These are phyloP conservation scores for Myopa testacea DNA, from an alignment of 2,888 invertebrate genomes.

Conservation along the genomic window DNA sequence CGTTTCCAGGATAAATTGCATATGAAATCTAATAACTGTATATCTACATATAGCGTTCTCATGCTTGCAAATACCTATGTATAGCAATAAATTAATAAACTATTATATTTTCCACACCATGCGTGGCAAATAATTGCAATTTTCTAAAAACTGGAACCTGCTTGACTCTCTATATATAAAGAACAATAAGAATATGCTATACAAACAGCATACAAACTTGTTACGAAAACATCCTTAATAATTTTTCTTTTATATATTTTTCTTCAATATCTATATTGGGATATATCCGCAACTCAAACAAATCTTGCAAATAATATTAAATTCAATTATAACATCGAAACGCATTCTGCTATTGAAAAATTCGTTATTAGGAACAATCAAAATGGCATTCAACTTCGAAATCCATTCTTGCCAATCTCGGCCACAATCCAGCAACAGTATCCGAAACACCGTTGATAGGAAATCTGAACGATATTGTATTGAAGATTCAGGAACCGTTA, in stretches of 20 bases:
- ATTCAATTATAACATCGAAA: slow-evolving; percentile 18
- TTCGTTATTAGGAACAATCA: slow-evolving; percentile 60
- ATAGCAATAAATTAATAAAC: background rate
- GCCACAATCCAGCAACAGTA: slow-evolving; percentile 57
- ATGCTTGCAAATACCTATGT: background rate
- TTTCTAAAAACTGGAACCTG: background rate
- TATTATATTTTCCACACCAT: background rate
- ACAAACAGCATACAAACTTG: background rate
- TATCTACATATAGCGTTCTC: background rate
- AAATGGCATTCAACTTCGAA: slow-evolving; percentile 64
- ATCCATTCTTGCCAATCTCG: slow-evolving; percentile 59
- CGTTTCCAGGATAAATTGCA: no score
- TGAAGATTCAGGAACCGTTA: slow-evolving; percentile 63
- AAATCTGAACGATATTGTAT: slow-evolving; percentile 56
- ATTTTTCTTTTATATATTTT: slow-evolving; percentile 62
- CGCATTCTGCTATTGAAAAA: slow-evolving; percentile 14
- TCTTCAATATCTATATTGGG: slow-evolving; percentile 56
- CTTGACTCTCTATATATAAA: background rate
- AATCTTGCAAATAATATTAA: background rate
- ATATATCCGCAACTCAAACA: background rate
- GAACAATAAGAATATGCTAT: background rate
- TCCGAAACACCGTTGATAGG: slow-evolving; percentile 25
- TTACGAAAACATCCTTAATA: slow-evolving; percentile 53
- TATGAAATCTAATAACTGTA: background rate
- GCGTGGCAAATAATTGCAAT: background rate